These are phyloP conservation scores for Ctenoplectra terminalis DNA, from an alignment of 1,140 invertebrate species.

Conservation along the genomic window DNA sequence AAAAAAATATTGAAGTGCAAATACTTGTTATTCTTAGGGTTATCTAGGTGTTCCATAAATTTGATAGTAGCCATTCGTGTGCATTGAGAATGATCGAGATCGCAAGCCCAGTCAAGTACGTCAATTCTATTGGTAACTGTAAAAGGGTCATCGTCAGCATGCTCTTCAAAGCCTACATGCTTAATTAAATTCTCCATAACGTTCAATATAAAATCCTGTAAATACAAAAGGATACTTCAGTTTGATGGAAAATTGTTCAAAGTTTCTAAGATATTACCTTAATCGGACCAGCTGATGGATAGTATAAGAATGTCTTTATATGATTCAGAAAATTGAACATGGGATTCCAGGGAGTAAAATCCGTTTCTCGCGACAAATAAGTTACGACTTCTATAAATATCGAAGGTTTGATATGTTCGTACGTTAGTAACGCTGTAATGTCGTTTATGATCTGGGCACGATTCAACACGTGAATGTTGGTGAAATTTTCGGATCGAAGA, in stretches of 20 bases:
- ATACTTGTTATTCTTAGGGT: neutral
- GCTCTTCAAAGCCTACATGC: slow-evolving; percentile 60
- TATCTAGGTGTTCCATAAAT: slow-evolving; percentile 3
- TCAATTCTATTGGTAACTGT: slow-evolving; percentile 49
- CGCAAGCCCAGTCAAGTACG: slow-evolving; percentile 61
- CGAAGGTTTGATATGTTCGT: slow-evolving; percentile 76
- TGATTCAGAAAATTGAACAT: slow-evolving; percentile 82
- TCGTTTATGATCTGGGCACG: slow-evolving; percentile 88
- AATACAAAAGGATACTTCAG: neutral
- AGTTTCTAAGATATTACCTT: neutral
- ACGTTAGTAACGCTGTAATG: slow-evolving; percentile 83
- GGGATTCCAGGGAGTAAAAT: slow-evolving; percentile 87
- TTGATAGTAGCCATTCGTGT: slow-evolving; percentile 14
- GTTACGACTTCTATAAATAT: slow-evolving; percentile 84
- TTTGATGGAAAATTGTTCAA: neutral
- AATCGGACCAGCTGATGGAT: neutral
- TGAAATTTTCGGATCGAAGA: slow-evolving; percentile 67
- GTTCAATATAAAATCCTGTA: slow-evolving; percentile 59
- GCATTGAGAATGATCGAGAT: slow-evolving; percentile 58
- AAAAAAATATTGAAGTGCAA: neutral
- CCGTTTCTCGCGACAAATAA: slow-evolving; percentile 85
- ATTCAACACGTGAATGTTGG: slow-evolving; percentile 82
- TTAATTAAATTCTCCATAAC: slow-evolving; percentile 63
- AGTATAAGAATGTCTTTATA: slow-evolving; percentile 76
- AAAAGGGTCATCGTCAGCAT: slow-evolving; percentile 45